Conservation (phyloP, 2,113 vertebrate species). For the Suncus etruscus region DNA sequence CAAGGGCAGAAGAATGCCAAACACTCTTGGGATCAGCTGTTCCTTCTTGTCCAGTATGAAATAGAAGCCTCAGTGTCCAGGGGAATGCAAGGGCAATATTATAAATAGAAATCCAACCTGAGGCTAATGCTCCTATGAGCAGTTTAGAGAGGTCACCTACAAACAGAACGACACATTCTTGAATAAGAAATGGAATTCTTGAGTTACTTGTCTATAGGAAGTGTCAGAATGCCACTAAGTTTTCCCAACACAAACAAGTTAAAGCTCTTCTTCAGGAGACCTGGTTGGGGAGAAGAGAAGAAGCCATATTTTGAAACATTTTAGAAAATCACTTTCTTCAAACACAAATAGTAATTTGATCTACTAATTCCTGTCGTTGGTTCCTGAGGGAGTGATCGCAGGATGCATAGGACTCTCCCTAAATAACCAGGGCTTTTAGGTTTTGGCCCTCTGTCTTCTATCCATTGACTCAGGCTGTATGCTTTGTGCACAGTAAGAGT, state of each 20-base stretch:
- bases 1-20: background rate
- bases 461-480: background rate
- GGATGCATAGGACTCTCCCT: background rate
- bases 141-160: background rate
- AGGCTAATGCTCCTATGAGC: background rate
- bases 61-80: background rate
- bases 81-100: background rate
- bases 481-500: background rate
- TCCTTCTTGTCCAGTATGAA: background rate
- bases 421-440: background rate
- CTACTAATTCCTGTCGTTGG: background rate
- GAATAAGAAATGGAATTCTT: background rate
- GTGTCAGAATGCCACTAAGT: background rate
- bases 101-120: background rate
- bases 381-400: background rate
- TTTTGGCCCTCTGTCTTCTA: background rate
- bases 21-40: background rate
- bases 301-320: background rate
- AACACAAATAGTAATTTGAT: background rate
- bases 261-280: background rate
- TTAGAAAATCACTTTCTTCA: constrained; percentile 39
- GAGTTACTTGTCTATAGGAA: background rate
- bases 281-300: background rate
- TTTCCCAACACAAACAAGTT: background rate
- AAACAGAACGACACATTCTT: background rate